phyloP scores from a whole-genome alignment of 2,113 vertebrate species.

The Theropithecus gelada region DNA sequence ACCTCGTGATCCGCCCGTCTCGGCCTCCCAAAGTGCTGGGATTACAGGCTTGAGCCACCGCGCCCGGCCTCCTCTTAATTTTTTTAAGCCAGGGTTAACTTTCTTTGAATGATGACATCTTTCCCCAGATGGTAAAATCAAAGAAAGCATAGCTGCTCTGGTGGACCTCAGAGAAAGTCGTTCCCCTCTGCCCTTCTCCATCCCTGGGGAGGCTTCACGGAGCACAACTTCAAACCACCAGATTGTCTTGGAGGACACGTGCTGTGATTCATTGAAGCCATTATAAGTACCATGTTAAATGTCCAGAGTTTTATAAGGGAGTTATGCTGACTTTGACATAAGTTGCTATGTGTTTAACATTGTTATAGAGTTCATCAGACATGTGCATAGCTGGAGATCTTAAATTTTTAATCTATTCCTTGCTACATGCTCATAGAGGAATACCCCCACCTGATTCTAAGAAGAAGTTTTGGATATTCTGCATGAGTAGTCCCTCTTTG shows the following conservation, averaged over 20 bases:
- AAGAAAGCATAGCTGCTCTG: background rate
- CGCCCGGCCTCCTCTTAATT: background rate
- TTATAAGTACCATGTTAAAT: background rate
- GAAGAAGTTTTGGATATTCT: background rate
- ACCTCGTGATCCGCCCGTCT: too few relatives aligned
- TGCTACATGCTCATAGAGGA: background rate
- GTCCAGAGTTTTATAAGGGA: background rate
- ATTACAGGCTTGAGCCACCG: too few relatives aligned
- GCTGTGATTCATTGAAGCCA: background rate
- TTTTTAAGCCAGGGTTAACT: background rate
- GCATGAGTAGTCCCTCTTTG: background rate
- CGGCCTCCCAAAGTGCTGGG: too few relatives aligned
- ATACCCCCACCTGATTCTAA: background rate
- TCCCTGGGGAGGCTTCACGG: rapidly evolving
- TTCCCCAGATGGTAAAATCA: background rate
- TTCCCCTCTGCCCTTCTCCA: background rate
- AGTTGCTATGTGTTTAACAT: background rate
- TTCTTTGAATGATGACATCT: background rate
- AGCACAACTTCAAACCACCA: background rate
- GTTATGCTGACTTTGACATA: background rate
- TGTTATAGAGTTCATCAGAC: background rate
- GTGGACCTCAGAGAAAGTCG: rapidly evolving
- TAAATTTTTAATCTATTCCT: background rate
- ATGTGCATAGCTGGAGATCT: background rate
- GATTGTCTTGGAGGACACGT: too few relatives aligned